These are phyloP conservation scores for Megalopta genalis DNA, from an alignment of 1,140 invertebrate genomes.

Conservation along the genomic window DNA sequence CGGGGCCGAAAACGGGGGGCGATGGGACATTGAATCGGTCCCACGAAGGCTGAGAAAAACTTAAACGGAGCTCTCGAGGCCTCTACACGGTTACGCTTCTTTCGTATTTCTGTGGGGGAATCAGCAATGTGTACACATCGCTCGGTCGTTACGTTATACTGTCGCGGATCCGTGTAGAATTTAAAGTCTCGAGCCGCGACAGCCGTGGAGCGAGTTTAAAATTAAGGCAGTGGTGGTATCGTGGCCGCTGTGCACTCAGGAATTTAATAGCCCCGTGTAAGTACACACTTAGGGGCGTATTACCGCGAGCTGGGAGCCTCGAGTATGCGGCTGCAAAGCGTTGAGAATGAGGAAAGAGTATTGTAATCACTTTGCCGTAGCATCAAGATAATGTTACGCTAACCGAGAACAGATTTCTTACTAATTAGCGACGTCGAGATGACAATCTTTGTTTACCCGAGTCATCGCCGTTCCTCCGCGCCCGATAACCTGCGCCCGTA, in stretches of 20 bases:
- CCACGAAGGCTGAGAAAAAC: background rate
- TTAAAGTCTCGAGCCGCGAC: conserved; percentile 27
- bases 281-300: conserved; percentile 54
- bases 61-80: no score
- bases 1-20: no score
- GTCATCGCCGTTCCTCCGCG: no score
- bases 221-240: conserved; percentile 40
- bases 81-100: background rate
- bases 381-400: conserved; percentile 1
- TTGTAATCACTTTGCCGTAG: conserved; percentile 19
- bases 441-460: no score
- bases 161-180: conserved; percentile 34
- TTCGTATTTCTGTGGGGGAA: conserved; percentile 15
- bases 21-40: background rate
- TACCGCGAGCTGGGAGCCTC: conserved; percentile 28
- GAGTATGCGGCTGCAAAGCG: conserved; percentile 18
- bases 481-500: no score
- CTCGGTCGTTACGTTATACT: conserved; percentile 18
- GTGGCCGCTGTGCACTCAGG: conserved; percentile 25
- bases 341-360: conserved; percentile 14
- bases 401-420: conserved; percentile 1
- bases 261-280: conserved; percentile 57
- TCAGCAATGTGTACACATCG: conserved; percentile 25
- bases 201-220: conserved; percentile 34
- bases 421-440: background rate